A percentile compares a stretch with the other conserved stretches of the same genome.
phyloP scores from a whole-genome alignment of 2,888 invertebrate species.

The Drosophila rellima region DNA sequence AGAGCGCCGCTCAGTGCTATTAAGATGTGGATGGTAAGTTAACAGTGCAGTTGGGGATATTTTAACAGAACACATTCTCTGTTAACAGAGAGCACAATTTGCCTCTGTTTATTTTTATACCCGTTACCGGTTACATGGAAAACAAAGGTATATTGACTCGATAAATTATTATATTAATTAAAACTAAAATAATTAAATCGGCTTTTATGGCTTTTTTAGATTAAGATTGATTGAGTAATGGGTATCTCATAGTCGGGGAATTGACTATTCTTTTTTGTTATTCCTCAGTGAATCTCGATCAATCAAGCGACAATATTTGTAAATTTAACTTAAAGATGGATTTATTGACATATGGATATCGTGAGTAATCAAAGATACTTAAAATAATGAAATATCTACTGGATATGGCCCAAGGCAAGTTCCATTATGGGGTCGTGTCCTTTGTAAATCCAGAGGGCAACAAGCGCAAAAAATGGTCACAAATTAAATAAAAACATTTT shows the following conservation, averaged over 20 bases:
- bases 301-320: background rate
- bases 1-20: conserved; percentile 13
- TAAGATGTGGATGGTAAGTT: conserved; percentile 49
- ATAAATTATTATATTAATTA: too few relatives aligned
- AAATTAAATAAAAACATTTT: conserved; percentile 62
- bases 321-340: conserved; percentile 7
- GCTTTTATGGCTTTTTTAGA: too few relatives aligned
- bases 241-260: background rate
- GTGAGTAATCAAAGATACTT: conserved; percentile 37
- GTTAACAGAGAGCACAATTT: background rate
- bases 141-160: too few relatives aligned
- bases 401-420: conserved; percentile 25
- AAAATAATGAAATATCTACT: conserved; percentile 36
- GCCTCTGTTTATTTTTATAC: background rate
- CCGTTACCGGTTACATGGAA: background rate
- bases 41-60: conserved; percentile 38
- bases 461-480: conserved; percentile 24
- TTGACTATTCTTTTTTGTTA: background rate
- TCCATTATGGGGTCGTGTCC: conserved; percentile 10
- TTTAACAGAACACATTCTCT: conserved; percentile 32
- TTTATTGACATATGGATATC: conserved; percentile 6
- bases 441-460: conserved; percentile 21
- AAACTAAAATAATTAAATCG: too few relatives aligned
- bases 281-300: background rate
- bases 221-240: too few relatives aligned